Conservation (phyloP, 2,797 vertebrate species). For the Syngnathus rostellatus region DNA sequence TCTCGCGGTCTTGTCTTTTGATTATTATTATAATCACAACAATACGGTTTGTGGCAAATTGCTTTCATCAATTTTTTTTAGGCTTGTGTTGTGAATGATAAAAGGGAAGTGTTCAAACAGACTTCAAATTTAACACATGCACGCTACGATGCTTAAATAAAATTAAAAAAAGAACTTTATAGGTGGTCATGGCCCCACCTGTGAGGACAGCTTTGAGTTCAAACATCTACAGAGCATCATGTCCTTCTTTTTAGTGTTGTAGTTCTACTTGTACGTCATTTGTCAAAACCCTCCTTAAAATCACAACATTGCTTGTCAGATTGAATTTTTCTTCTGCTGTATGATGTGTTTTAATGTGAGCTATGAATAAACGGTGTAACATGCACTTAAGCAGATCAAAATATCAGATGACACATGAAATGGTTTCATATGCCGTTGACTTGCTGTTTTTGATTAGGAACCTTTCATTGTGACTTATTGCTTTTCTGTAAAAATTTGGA, state of each 20-base stretch:
- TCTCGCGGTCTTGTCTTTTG: not conserved
- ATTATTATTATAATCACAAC: not conserved
- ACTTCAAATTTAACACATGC: too few relatives aligned
- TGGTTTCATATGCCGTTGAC: not conserved
- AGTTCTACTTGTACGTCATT: not conserved
- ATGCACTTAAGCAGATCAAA: not conserved
- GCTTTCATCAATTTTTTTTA: not conserved
- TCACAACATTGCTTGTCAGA: not conserved
- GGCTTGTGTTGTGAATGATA: not conserved
- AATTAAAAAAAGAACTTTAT: too few relatives aligned
- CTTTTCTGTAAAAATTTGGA: not conserved
- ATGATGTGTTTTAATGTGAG: conserved; percentile 5
- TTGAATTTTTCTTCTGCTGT: not conserved
- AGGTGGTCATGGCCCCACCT: too few relatives aligned
- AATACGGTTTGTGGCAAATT: not conserved
- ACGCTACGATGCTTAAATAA: too few relatives aligned
- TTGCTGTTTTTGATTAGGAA: conserved; percentile 2
- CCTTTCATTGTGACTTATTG: not conserved
- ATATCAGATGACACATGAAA: conserved; percentile 3
- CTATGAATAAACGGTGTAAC: not conserved
- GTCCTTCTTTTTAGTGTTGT: not conserved
- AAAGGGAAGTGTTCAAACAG: not conserved
- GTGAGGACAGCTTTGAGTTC: too few relatives aligned
- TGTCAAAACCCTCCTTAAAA: not conserved
- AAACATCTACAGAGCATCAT: not conserved